Conservation (phyloP, 2,888 invertebrate genomes). For the Drosophila melanosoma region DNA sequence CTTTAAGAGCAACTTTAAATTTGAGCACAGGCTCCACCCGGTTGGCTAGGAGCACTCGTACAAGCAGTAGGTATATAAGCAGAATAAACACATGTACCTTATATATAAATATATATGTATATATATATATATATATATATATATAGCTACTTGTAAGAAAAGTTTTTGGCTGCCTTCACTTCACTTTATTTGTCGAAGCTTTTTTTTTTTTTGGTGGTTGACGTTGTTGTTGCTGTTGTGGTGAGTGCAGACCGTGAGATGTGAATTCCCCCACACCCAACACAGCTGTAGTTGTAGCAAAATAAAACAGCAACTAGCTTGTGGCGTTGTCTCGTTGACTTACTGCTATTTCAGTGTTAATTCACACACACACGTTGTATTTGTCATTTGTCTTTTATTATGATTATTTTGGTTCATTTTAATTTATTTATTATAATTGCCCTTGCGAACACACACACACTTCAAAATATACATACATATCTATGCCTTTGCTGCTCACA, state of each 20-base stretch:
- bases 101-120: neutral
- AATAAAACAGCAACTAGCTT: constrained; percentile 7
- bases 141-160: constrained; percentile 44
- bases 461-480: constrained; percentile 20
- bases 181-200: constrained; percentile 62
- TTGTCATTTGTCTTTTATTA: constrained; percentile 29
- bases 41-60: constrained; percentile 22
- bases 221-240: constrained; percentile 11
- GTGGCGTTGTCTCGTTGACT: constrained; percentile 39
- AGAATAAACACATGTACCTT: neutral
- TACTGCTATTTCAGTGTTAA: constrained; percentile 16
- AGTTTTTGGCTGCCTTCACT: constrained; percentile 44
- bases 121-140: constrained; percentile 6
- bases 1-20: constrained; percentile 66
- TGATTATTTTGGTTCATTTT: constrained; percentile 31
- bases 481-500: constrained; percentile 43
- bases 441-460: constrained; percentile 24
- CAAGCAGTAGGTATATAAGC: neutral
- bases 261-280: constrained; percentile 11
- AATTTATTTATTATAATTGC: constrained; percentile 54
- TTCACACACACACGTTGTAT: constrained; percentile 24
- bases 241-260: constrained; percentile 4
- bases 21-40: constrained; percentile 18
- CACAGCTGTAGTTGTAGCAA: constrained; percentile 19
- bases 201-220: constrained; percentile 41